A percentile compares a stretch with the other conserved stretches of the same genome.
Evolutionary conservation across 2,113 vertebrate species (phyloP).

Genomic region (Lipophrys pholis): DNA sequence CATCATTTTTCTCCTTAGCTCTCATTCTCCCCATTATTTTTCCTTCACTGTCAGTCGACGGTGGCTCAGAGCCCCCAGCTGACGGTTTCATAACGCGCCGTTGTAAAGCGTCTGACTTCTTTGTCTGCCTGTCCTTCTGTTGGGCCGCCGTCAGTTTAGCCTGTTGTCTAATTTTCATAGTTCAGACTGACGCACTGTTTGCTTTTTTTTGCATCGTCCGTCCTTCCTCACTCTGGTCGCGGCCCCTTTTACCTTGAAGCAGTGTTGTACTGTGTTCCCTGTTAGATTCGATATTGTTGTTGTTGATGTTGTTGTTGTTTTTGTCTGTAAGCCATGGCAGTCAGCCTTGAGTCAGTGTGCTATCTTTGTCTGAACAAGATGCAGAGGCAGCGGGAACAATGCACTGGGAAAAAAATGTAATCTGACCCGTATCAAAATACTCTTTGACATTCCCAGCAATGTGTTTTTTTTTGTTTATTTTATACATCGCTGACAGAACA

Average conservation of each 20-base stretch:
- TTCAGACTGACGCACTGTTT: slow-evolving; percentile 60
- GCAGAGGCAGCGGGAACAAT: slow-evolving; percentile 46
- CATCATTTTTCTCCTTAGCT: slow-evolving; percentile 40
- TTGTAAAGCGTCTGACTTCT: slow-evolving; percentile 52
- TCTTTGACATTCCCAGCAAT: slow-evolving; percentile 51
- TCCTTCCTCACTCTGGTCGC: slow-evolving; percentile 62
- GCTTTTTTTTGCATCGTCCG: slow-evolving; percentile 57
- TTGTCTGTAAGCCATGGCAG: slow-evolving; percentile 61
- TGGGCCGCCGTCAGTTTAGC: slow-evolving; percentile 57
- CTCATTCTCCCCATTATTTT: slow-evolving; percentile 37
- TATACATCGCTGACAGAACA: slow-evolving; percentile 20
- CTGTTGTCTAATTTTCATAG: slow-evolving; percentile 66
- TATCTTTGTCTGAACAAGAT: slow-evolving; percentile 74
- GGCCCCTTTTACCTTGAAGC: slow-evolving; percentile 67
- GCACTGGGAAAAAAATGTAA: background rate
- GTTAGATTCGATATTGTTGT: slow-evolving; percentile 69
- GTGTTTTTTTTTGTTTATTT: slow-evolving; percentile 37
- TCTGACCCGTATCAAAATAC: slow-evolving; percentile 65
- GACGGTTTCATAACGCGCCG: slow-evolving; percentile 36
- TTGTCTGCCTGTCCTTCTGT: slow-evolving; percentile 55
- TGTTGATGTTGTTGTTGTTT: slow-evolving; percentile 2
- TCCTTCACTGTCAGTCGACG: slow-evolving; percentile 54
- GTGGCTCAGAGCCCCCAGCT: slow-evolving; percentile 65
- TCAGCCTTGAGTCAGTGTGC: slow-evolving; percentile 65
- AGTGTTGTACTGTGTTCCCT: slow-evolving; percentile 50